Evolutionary conservation across 2,113 vertebrate species (phyloP), one percentile per base, ranked within the genome.

Genomic region (Pogona vitticeps): DNA sequence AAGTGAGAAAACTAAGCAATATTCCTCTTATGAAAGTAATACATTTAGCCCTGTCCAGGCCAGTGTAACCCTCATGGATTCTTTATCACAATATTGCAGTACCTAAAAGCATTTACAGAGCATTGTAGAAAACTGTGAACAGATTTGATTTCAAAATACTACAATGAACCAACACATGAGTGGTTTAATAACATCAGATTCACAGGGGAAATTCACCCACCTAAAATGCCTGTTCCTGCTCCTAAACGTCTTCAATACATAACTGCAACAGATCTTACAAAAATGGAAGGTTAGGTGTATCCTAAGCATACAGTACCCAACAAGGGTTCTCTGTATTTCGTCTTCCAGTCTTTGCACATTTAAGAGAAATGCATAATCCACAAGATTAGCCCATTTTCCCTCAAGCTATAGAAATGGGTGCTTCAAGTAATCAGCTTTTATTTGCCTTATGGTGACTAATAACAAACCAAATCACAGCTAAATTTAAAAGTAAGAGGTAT

Each of bases 11-110:
- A 46, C 73, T 70, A 91, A 90, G 76, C 6, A 3, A 92, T 93
- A 93, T 89, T 90, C 94, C 84, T 91, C n/a, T 92, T 61, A 80
- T 85, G 76, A 91, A 91, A 91, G 82, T 65, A 92, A 90, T 65
- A 89, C 76, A 76, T 87, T 90, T 88, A 91, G 88, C 85, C 78
- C 75, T 83, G 88, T 76, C 86, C 80, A 86, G 38, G 52, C 70
- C 72, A 80, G 72, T 81, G 56, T 90, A 82, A 81, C 26, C 71
- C 52, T 91, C 76, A 72, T 1, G 76, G 91, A 91, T 72, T 83
- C 92, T 89, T 89, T 78, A 84, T 36, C 83, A 83, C 79, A 0
- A 6, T 26, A n/a, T 67, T 76, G 87, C 42, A 86, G 76, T 70
- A 58, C 86, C 78, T 83, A 85, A 79, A 89, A 85, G 21, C 2